A percentile compares a stretch with the other conserved stretches of the same genome.
These are phyloP conservation scores for Pararge aegeria DNA, from an alignment of 1,140 invertebrate genomes.

Conservation along the genomic window DNA sequence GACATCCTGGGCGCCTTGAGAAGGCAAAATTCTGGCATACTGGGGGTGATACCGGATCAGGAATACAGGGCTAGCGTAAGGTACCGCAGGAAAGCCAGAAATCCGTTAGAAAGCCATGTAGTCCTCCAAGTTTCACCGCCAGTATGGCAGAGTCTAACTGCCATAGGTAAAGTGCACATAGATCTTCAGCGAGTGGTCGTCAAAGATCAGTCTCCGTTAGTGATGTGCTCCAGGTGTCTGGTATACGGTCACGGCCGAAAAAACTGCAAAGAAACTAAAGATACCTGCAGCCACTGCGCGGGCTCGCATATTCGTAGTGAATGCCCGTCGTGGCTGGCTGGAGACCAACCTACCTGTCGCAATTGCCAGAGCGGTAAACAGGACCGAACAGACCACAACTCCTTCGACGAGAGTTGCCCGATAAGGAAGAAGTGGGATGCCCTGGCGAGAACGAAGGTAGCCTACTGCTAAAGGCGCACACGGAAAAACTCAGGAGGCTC, in stretches of 20 bases:
- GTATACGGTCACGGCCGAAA: conserved; percentile 16
- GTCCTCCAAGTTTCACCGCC: background rate
- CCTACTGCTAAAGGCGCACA: conserved; percentile 28
- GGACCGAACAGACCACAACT: conserved; percentile 1
- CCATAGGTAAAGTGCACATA: background rate
- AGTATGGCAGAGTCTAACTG: background rate
- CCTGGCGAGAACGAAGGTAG: conserved; percentile 4
- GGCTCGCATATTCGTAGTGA: conserved; percentile 1
- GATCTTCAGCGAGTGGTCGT: background rate
- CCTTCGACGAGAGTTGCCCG: conserved; percentile 9
- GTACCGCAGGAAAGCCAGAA: no score
- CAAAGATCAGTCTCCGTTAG: conserved; percentile 9
- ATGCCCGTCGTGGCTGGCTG: background rate
- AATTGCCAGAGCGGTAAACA: conserved; percentile 7
- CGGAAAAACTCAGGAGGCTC: no score
- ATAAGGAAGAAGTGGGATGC: conserved; percentile 12
- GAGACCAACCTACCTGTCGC: background rate
- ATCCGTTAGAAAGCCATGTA: no score
- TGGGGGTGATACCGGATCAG: no score
- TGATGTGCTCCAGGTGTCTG: conserved; percentile 3
- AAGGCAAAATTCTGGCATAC: no score
- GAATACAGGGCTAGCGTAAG: no score
- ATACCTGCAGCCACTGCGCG: conserved; percentile 20
- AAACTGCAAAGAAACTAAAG: conserved; percentile 4
- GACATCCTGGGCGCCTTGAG: no score